Evolutionary conservation across 2,888 invertebrate genomes (phyloP).

Genomic region (Zele albiditarsus): DNA sequence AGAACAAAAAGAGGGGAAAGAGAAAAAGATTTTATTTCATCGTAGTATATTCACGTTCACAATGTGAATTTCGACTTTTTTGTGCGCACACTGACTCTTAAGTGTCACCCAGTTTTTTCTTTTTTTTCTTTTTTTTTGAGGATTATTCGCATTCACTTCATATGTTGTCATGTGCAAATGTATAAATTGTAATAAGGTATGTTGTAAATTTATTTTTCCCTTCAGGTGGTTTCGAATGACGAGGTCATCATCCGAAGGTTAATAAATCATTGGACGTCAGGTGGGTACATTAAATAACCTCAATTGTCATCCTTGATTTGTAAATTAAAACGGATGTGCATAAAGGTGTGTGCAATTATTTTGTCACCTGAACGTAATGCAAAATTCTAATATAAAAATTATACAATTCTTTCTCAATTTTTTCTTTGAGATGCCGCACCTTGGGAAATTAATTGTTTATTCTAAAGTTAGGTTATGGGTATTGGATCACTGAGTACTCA

Average conservation of each 20-base stretch:
- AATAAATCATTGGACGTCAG: neutral
- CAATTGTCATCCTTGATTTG: constrained; percentile 1
- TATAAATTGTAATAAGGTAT: neutral
- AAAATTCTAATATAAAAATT: neutral
- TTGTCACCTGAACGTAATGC: neutral
- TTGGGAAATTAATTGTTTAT: neutral
- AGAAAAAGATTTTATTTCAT: neutral
- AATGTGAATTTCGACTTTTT: constrained; percentile 39
- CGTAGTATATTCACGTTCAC: constrained; percentile 45
- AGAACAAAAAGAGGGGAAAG: neutral
- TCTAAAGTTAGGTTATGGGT: too few species aligned
- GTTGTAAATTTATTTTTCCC: neutral
- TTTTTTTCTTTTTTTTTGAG: constrained; percentile 3
- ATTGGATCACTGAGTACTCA: too few species aligned
- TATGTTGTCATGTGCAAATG: neutral
- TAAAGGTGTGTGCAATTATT: constrained; percentile 2
- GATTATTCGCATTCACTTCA: constrained; percentile 16
- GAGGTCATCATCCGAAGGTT: constrained; percentile 17
- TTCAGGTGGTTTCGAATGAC: neutral
- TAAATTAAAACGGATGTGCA: constrained; percentile 9
- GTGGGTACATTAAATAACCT: neutral
- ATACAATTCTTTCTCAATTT: neutral
- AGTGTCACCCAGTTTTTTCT: constrained; percentile 63
- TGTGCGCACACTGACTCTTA: constrained; percentile 62
- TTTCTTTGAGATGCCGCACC: neutral